Percentiles rank a stretch among this genome's conserved stretches.
Evolutionary conservation across 92 coral and sea anemone genomes (phyloP).

Genomic region (Zoanthus solanderi): DNA sequence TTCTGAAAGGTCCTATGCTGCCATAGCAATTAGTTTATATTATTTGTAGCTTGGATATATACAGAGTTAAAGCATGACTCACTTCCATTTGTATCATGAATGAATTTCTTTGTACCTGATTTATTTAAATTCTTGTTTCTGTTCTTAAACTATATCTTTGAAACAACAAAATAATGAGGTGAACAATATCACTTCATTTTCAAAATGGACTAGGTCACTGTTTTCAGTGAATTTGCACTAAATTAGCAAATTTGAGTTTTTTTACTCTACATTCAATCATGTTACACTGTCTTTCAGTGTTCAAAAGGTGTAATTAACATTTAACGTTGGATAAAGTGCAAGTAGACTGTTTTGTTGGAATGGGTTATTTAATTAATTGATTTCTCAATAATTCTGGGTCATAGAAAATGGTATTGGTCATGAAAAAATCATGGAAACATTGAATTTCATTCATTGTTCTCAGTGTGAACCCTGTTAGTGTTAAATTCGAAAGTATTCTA

Average conservation of each 20-base stretch:
- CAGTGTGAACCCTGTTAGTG: conserved; percentile 2
- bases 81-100: neutral
- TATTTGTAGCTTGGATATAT: neutral
- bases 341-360: neutral
- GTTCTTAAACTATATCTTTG: neutral
- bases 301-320: neutral
- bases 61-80: neutral
- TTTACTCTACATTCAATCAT: neutral
- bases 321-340: neutral
- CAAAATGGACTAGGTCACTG: neutral
- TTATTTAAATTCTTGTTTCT: neutral
- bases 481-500: conserved; percentile 1
- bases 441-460: neutral
- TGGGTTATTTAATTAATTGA: neutral
- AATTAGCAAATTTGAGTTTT: neutral
- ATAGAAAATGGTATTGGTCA: too few relatives aligned
- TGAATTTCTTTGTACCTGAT: neutral
- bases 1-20: neutral
- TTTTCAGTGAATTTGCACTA: neutral
- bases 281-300: neutral
- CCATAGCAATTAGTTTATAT: neutral
- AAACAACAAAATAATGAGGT: too few relatives aligned
- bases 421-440: neutral
- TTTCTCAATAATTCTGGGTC: too few relatives aligned
- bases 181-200: neutral